A percentile compares a stretch with the other conserved stretches of the same genome.
Conservation (phyloP, 2,797 vertebrate species). For the Hemitrygon akajei region DNA sequence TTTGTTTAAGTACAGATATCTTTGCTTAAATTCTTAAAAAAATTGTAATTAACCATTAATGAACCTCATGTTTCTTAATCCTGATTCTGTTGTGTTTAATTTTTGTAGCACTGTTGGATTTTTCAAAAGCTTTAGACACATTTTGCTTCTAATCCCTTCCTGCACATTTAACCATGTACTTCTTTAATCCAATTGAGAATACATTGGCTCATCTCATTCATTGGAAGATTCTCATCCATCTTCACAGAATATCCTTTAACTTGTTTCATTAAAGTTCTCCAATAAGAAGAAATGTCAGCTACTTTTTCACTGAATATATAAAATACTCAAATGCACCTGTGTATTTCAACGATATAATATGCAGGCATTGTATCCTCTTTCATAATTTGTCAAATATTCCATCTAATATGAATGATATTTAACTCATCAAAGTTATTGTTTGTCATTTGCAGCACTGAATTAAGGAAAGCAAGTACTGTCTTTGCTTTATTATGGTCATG, state of each 20-base stretch:
- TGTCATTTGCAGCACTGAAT: neutral
- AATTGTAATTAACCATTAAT: too few species aligned
- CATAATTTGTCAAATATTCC: neutral
- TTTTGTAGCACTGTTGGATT: neutral
- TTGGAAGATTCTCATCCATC: neutral
- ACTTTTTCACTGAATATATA: neutral
- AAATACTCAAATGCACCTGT: neutral
- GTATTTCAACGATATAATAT: neutral
- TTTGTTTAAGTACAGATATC: neutral
- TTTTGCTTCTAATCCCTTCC: neutral
- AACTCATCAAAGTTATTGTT: neutral
- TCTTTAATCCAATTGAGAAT: neutral
- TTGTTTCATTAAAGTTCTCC: neutral
- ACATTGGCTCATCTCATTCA: neutral
- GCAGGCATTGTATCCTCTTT: neutral
- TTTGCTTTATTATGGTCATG: too few species aligned
- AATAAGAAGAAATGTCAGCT: neutral
- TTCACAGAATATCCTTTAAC: neutral
- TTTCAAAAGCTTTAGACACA: neutral
- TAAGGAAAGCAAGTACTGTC: neutral
- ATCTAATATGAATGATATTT: neutral
- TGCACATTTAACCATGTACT: neutral
- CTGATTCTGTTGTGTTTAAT: neutral
- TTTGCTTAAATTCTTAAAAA: neutral
- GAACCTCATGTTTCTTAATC: neutral